Percentiles rank a stretch among this genome's conserved stretches.
phyloP scores from a whole-genome alignment of 2,888 invertebrate genomes.

The Limnephilus auricula region DNA sequence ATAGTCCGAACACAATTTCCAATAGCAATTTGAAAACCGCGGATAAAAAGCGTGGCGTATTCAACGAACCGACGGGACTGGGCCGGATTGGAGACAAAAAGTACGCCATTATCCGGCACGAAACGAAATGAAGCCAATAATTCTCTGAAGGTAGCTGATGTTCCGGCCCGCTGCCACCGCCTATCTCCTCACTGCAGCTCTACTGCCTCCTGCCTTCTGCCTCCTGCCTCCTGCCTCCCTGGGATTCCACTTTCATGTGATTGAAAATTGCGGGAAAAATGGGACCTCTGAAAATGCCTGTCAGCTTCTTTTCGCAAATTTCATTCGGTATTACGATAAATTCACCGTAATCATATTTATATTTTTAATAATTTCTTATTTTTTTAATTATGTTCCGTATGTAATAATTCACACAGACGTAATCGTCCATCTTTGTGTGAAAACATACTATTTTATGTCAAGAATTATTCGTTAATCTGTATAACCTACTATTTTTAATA shows the following conservation, averaged over 20 bases:
- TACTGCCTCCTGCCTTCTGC: not conserved
- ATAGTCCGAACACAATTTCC: not conserved
- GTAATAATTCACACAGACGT: not conserved
- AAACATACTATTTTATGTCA: not conserved
- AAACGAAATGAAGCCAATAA: slow-evolving; percentile 64
- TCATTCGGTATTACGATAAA: not conserved
- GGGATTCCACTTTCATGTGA: slow-evolving; percentile 29
- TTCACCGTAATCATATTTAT: not conserved
- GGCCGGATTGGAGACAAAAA: slow-evolving; percentile 59
- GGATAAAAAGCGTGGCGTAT: slow-evolving; percentile 22
- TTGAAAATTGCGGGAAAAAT: slow-evolving; percentile 32
- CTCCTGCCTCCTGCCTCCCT: not conserved
- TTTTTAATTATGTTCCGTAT: too few relatives aligned
- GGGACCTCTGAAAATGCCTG: not conserved
- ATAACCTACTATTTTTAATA: not conserved
- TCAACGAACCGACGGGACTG: slow-evolving; percentile 40
- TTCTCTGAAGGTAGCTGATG: slow-evolving; percentile 36
- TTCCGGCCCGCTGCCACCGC: slow-evolving; percentile 21
- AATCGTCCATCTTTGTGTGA: not conserved
- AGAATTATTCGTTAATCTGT: not conserved
- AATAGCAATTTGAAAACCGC: not conserved
- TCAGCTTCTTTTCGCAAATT: not conserved
- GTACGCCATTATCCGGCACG: slow-evolving; percentile 60
- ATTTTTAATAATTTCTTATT: not conserved
- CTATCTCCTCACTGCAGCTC: slow-evolving; percentile 41